Base-by-base conservation (phyloP, 2,113 vertebrate species). In the Tychaedon coryphoeus region DNA sequence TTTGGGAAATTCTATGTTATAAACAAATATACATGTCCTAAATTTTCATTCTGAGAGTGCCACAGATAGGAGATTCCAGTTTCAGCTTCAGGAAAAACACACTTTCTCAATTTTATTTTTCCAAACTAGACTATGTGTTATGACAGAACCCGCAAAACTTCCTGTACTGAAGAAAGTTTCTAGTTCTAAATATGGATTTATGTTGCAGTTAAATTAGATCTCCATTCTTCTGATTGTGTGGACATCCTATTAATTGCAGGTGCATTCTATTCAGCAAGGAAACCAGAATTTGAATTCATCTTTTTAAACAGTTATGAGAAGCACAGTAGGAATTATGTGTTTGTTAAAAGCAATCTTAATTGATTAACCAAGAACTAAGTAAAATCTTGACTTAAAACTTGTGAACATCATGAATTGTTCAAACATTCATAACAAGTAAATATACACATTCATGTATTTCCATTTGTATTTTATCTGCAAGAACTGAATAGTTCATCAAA, bases 51-150 rank as follows among this genome's bases (percentile, higher is more conserved):
- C 43, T 67, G 14, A 58, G 19, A 57, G 3, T 54, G 17, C 16
- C 19, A 76, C 1, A 64, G 24, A 43, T 58, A 57, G 17, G 25
- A 79, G 12, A 53, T 64, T 75, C 26, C n/a, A 48, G 34, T 22
- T 9, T 16, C 19, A 86, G 1, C 20, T 57, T 83, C 31, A 66
- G n/a, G n/a, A 87, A 79, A 74, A 65, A 18, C 4, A 50, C 34
- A 14, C 5, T 69, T 81, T 43, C 19, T 81, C 8, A 7, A 26
- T 89, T 64, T 69, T 1, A 29, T 36, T 70, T 33, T 56, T 16
- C 17, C 26, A 36, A 60, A 70, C 1, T 64, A 19, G 25, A 54
- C 2, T 23, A 29, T 0, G 0, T 53, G 10, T 54, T 71, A 47
- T 14, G 8, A 12, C 42, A 81, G 4, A 64, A 36, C 25, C 43